Evolutionary conservation across 2,888 invertebrate species (phyloP), one percentile per base, ranked within the genome.

Genomic region (Eudasyphora cyanicolor): DNA sequence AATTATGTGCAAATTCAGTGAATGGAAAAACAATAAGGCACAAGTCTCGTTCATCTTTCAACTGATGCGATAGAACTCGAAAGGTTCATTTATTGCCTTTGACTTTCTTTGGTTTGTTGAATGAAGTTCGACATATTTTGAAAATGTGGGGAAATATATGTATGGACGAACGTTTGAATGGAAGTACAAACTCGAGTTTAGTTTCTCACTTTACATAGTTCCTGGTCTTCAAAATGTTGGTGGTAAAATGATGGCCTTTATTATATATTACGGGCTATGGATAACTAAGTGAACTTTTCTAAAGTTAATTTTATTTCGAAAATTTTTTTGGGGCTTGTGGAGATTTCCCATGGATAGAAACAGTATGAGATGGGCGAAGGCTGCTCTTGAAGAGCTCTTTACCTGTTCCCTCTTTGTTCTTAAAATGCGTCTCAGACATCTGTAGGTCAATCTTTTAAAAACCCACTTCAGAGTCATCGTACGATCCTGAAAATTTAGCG

Each of bases 1-100:
- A 84, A 84, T 84, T 84, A 84, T 84, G 81, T 84, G 84, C 79
- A 84, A 81, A 81, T 84, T 81, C 84, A 84, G 78, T 84, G 81
- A 84, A 84, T 84, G 84, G 81, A 84, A 64, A 84, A 81, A 84
- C 84, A 84, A 78, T 84, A 79, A 78, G 78, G 7, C n/a, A 21
- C 27, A 1, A 35, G 51, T 12, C 49, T 71, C 54, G 35, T 17
- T 6, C 42, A 42, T 54, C 54, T 75, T 51, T 7, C 6, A 8
- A 14, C 10, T 38, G 8, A 14, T 8, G 1, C 4, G 38, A 17
- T 71, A 45, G 29, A 62, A 24, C 57, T 32, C 62, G 38, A 71
- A 83, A 84, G 84, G 83, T 83, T 84, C 71, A 73, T 62, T 49
- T 49, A 38, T 76, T 64, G 67, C 57, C 54, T 71, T 38, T 19